Conservation (phyloP, 2,888 invertebrate species). For the Plebejus argus region DNA sequence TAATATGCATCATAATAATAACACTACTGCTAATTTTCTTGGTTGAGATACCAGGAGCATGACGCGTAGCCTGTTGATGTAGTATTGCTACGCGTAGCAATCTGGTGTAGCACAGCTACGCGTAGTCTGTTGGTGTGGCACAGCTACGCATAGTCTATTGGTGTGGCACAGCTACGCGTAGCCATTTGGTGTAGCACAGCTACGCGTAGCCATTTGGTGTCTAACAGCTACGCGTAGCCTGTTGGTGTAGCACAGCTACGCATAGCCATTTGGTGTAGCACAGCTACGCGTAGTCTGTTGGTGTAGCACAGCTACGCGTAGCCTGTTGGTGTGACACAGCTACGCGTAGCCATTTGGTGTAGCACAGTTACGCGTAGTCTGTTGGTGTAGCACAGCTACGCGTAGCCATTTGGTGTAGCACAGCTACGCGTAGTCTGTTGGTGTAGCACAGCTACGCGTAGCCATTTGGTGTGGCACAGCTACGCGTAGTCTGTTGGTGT, state of each 20-base stretch:
- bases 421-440: background rate
- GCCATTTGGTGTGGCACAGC: background rate
- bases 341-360: background rate
- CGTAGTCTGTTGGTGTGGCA: background rate
- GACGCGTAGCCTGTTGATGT: background rate
- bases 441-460: background rate
- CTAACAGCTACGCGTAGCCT: background rate
- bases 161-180: too few species aligned
- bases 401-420: background rate
- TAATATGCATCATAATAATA: too few species aligned
- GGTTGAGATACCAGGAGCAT: too few species aligned
- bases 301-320: background rate
- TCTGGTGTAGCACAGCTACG: background rate
- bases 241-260: background rate
- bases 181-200: too few species aligned
- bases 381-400: background rate
- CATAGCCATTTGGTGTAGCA: too few species aligned
- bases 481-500: too few species aligned
- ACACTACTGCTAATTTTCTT: too few species aligned
- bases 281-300: background rate
- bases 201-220: too few species aligned
- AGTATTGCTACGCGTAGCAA: background rate
- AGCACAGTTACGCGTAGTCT: background rate
- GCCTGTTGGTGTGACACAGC: background rate
- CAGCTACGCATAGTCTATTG: background rate